Evolutionary conservation across 2,113 vertebrate genomes (phyloP), one percentile per base, ranked within the genome.

Genomic region (Arvicanthis niloticus): DNA sequence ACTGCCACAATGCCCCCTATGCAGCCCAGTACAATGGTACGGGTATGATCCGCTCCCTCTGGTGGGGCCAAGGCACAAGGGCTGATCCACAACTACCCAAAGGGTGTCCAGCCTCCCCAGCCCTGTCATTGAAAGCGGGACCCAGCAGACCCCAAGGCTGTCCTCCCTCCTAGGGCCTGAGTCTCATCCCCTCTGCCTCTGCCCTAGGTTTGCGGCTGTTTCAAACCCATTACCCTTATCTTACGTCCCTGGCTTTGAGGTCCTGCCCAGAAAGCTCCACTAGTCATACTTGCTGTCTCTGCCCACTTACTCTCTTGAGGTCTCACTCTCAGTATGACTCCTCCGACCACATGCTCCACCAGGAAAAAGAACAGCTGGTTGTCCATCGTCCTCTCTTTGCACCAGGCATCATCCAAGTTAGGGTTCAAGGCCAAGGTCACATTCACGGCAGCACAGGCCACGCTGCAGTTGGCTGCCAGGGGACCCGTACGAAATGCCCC

Each of bases 1-100:
- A 98, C 97, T 12, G 97, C 77, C 91, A 99, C 97, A 0, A 99
- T 98, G 19, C 98, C 97, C 34, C 97, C 95, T 6, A 98, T 94
- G 1, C 98, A 96, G 70, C 98, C 96, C 37, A 98, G 85, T 56
- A 98, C 98, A 4, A 98, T 98, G 62, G 95, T 42, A 16, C 5
- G 40, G 1, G 97, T 98, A 82, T 97, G 85, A 84, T 96, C 95
- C 51, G 42, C 65, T 81, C 42, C 40, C 60, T 88, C 97, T 97
- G 16, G 65, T 51, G 48, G 4, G 16, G 13, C 7, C 53, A 34
- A 42, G 13, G 31, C 56, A 56, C 10, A 56, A 82, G 29, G 37
- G 34, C 29, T 76, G 70, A 9, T 42, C 17, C 12, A 1, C 26
- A 1, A 37, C n/a, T 37, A 37, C 45, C 58, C 40, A 2, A 17